phyloP scores from a whole-genome alignment of 2,888 invertebrate genomes.

The Allacma fusca region DNA sequence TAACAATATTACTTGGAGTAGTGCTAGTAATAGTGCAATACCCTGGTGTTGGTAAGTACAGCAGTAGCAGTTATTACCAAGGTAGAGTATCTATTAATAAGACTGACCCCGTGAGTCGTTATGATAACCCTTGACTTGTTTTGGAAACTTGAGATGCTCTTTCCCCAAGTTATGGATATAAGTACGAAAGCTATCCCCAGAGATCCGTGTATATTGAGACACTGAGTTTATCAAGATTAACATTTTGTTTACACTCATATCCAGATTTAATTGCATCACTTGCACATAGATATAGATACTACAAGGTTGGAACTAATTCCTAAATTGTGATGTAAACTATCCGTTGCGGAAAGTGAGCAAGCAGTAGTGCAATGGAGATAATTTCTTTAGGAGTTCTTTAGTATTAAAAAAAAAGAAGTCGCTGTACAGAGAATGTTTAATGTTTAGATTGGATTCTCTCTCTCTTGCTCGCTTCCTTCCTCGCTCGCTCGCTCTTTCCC shows the following conservation, averaged over 20 bases:
- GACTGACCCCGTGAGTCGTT: neutral
- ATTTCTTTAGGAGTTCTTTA: too few relatives aligned
- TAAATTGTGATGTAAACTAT: slow-evolving; percentile 4
- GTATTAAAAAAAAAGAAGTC: too few relatives aligned
- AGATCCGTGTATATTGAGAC: too few relatives aligned
- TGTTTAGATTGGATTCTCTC: too few relatives aligned
- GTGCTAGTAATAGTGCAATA: neutral
- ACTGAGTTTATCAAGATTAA: neutral
- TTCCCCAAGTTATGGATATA: neutral
- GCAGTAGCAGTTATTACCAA: neutral
- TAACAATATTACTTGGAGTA: neutral
- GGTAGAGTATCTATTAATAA: neutral
- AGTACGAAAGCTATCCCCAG: too few relatives aligned
- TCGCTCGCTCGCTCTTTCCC: neutral
- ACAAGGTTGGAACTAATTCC: neutral
- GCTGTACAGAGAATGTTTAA: too few relatives aligned
- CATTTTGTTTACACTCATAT: neutral
- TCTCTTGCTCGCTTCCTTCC: neutral
- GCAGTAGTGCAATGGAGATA: too few relatives aligned
- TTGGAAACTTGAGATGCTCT: slow-evolving; percentile 10
- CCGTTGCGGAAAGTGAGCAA: neutral
- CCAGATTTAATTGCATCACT: neutral
- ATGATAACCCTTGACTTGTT: slow-evolving; percentile 4
- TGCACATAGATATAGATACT: neutral
- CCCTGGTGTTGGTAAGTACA: neutral